phyloP scores from a whole-genome alignment of 2,113 vertebrate species.

The Rostratula benghalensis region DNA sequence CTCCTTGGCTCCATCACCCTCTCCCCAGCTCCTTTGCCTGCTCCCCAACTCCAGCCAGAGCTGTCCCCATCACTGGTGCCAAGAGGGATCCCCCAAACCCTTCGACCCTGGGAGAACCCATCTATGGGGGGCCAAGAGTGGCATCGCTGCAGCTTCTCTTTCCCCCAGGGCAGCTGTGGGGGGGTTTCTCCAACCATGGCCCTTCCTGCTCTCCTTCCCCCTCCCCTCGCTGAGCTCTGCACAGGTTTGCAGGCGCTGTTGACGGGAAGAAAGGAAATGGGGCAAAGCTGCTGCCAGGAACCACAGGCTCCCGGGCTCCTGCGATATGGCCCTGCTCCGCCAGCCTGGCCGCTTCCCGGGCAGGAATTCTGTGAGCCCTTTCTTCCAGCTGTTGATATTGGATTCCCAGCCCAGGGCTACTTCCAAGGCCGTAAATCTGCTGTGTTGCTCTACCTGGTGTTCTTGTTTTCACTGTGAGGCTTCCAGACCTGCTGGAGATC shows the following conservation, averaged over 20 bases:
- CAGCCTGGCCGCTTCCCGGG: neutral
- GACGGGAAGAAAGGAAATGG: slow-evolving; percentile 67
- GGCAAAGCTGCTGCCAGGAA: slow-evolving; percentile 62
- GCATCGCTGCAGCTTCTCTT: neutral
- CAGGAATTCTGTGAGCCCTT: slow-evolving; percentile 48
- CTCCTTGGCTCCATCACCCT: neutral
- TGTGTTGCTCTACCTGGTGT: slow-evolving; percentile 20
- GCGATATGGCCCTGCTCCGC: neutral
- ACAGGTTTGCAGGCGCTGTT: slow-evolving; percentile 16
- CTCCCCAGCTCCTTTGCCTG: neutral
- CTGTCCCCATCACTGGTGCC: neutral
- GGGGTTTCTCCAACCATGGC: neutral
- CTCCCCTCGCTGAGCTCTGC: neutral
- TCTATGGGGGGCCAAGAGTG: too few relatives aligned
- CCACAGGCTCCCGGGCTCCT: slow-evolving; percentile 62
- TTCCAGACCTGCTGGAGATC: slow-evolving; percentile 20
- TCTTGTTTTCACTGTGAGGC: slow-evolving; percentile 17
- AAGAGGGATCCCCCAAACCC: too few relatives aligned
- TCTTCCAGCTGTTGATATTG: slow-evolving; percentile 67
- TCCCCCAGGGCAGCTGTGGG: accelerated
- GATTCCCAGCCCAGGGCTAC: slow-evolving; percentile 20
- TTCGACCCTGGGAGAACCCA: accelerated
- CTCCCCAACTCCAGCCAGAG: neutral
- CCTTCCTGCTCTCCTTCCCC: neutral
- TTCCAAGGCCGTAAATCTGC: slow-evolving; percentile 47